Percentiles rank a stretch among this genome's conserved stretches.
These are phyloP conservation scores for Stenoptilia bipunctidactyla DNA, from an alignment of 2,888 invertebrate species.

Conservation along the genomic window DNA sequence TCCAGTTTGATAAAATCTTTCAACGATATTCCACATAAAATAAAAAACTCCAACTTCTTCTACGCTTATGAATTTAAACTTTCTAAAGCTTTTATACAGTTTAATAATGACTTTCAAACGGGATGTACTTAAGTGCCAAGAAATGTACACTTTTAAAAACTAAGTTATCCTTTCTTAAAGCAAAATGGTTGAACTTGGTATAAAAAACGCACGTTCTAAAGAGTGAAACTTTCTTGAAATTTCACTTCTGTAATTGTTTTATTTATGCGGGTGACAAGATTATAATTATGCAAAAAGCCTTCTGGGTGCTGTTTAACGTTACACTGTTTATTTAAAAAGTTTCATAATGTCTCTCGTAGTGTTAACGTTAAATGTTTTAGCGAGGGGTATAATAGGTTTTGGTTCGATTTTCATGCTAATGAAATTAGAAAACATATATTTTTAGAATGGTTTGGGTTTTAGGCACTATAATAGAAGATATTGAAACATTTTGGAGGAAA, in stretches of 20 bases:
- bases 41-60: no score
- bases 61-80: background rate
- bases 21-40: no score
- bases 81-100: background rate
- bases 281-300: no score
- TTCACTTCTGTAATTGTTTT: background rate
- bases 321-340: background rate
- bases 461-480: no score
- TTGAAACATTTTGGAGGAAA: no score
- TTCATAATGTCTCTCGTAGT: background rate
- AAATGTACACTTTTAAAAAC: conserved; percentile 3
- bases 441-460: no score
- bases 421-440: no score
- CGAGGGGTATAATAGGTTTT: no score
- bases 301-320: background rate
- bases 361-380: no score
- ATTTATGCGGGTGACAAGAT: background rate
- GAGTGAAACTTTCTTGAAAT: background rate
- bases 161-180: conserved; percentile 5
- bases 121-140: conserved; percentile 2
- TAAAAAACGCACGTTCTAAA: conserved; percentile 5
- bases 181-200: conserved; percentile 2
- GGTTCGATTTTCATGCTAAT: no score
- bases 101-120: background rate
- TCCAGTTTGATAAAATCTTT: no score